These are phyloP conservation scores for Megaceryle torquata DNA, from an alignment of 2,113 vertebrate species.

Conservation along the genomic window DNA sequence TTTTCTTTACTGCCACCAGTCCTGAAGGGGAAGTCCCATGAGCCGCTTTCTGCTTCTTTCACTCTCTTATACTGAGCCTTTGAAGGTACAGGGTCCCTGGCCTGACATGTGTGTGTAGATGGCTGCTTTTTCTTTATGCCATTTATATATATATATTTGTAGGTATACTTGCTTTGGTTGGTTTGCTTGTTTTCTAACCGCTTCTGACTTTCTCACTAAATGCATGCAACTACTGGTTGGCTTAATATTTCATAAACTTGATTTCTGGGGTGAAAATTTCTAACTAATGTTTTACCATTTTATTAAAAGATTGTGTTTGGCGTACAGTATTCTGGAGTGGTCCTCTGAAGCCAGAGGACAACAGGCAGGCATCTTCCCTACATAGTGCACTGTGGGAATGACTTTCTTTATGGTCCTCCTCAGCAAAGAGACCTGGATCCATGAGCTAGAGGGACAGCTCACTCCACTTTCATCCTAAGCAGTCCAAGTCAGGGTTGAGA, in stretches of 20 bases:
- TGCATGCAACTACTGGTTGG: slow-evolving; percentile 66
- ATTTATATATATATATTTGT: slow-evolving; percentile 15
- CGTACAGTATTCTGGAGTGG: neutral
- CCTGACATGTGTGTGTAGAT: slow-evolving; percentile 55
- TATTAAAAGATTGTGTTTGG: slow-evolving; percentile 17
- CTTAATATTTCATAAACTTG: slow-evolving; percentile 47
- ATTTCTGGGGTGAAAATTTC: slow-evolving; percentile 39
- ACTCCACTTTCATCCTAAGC: neutral
- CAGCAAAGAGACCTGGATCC: neutral
- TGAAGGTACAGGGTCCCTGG: slow-evolving; percentile 72
- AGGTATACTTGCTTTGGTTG: slow-evolving; percentile 64
- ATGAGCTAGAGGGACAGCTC: neutral
- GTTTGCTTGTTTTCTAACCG: slow-evolving; percentile 65
- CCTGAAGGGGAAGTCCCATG: slow-evolving; percentile 69
- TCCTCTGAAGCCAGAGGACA: neutral
- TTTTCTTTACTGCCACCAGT: slow-evolving; percentile 69
- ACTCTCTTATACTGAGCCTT: slow-evolving; percentile 67
- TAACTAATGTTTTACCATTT: slow-evolving; percentile 36
- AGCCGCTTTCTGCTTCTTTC: slow-evolving; percentile 69
- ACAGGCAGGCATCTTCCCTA: neutral
- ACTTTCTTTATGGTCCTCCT: neutral
- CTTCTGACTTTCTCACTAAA: slow-evolving; percentile 73
- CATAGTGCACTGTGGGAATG: neutral
- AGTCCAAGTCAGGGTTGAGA: neutral
- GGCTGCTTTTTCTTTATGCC: slow-evolving; percentile 64